Evolutionary conservation across 2,888 invertebrate genomes (phyloP).

Genomic region (Poecilus cupreus): DNA sequence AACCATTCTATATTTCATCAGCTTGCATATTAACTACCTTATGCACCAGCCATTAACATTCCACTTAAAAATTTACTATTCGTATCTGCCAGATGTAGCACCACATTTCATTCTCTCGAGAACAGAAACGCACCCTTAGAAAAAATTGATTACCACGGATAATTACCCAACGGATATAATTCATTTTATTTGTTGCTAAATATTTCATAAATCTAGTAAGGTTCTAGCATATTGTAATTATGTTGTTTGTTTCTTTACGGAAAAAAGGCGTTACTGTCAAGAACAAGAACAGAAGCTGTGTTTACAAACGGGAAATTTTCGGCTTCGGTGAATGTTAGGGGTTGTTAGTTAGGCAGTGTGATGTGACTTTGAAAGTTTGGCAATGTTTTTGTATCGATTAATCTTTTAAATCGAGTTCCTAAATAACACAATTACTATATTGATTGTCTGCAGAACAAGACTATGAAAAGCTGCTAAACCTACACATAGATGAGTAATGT

Average conservation of each 20-base stretch:
- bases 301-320: conserved; percentile 1
- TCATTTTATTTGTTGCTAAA: background rate
- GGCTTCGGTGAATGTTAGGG: background rate
- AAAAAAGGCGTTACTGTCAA: conserved; percentile 1
- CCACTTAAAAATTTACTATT: background rate
- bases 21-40: background rate
- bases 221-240: background rate
- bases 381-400: too few relatives aligned
- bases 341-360: background rate
- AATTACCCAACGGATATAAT: background rate
- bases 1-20: background rate
- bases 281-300: background rate
- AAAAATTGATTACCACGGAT: background rate
- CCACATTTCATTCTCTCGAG: conserved; percentile 14
- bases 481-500: too few relatives aligned
- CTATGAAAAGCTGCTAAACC: too few relatives aligned
- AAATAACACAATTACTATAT: too few relatives aligned
- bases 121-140: background rate
- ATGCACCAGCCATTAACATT: conserved; percentile 15
- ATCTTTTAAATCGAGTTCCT: too few relatives aligned
- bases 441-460: too few relatives aligned
- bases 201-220: background rate
- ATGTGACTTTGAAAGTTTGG: too few relatives aligned
- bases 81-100: background rate
- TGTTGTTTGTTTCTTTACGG: background rate